A percentile compares a stretch with the other conserved stretches of the same genome.
Conservation (phyloP, 2,888 invertebrate genomes). For the Antitype chi region DNA sequence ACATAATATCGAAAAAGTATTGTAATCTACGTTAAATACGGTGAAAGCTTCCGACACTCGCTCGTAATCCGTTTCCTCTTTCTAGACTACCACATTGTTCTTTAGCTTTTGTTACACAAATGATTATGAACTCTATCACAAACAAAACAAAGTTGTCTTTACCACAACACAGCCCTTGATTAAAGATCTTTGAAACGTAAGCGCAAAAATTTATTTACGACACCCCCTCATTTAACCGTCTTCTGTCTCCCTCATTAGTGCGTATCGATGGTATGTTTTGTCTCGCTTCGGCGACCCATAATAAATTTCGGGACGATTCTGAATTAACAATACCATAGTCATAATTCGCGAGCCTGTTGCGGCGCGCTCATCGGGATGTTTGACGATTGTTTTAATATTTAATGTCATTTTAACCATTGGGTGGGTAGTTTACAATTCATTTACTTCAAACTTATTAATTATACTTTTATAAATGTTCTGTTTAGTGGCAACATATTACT, state of each 20-base stretch:
- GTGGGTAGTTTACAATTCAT: slow-evolving; percentile 42
- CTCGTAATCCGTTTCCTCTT: slow-evolving; percentile 82
- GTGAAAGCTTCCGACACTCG: slow-evolving; percentile 81
- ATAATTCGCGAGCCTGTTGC: slow-evolving; percentile 83
- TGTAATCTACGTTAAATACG: slow-evolving; percentile 81
- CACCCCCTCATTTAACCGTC: slow-evolving; percentile 85
- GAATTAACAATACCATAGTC: slow-evolving; percentile 85
- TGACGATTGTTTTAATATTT: slow-evolving; percentile 74
- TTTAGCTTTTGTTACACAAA: slow-evolving; percentile 63
- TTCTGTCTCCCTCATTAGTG: slow-evolving; percentile 75
- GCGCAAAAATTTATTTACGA: slow-evolving; percentile 85
- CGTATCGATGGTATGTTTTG: slow-evolving; percentile 66
- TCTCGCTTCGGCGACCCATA: slow-evolving; percentile 77
- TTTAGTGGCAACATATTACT: not conserved
- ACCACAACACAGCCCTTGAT: slow-evolving; percentile 58
- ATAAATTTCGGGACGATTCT: slow-evolving; percentile 85
- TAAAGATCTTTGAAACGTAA: slow-evolving; percentile 82
- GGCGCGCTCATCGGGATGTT: slow-evolving; percentile 76
- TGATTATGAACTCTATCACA: slow-evolving; percentile 66
- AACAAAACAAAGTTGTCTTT: slow-evolving; percentile 60
- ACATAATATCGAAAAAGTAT: slow-evolving; percentile 72
- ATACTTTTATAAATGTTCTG: not conserved
- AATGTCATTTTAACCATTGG: slow-evolving; percentile 66
- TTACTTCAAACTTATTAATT: not conserved
- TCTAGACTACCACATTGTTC: slow-evolving; percentile 80